Evolutionary conservation across 2,888 invertebrate genomes (phyloP).

Genomic region (Mechanitis messenoides): DNA sequence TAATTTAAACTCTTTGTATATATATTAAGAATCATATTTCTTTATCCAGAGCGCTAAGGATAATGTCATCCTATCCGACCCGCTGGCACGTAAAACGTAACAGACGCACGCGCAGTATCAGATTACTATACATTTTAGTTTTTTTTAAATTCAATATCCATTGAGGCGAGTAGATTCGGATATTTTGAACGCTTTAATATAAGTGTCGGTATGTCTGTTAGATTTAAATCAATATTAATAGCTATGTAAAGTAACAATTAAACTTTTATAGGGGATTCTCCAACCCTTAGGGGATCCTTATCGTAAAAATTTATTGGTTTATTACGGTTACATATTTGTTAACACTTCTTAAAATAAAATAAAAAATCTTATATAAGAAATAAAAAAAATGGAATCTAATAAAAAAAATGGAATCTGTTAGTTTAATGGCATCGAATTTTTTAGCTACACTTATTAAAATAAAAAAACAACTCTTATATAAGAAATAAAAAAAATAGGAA

Average conservation of each 20-base stretch:
- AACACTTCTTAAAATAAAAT: not conserved
- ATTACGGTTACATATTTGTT: conserved; percentile 16
- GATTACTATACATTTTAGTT: conserved; percentile 50
- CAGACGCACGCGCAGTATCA: conserved; percentile 66
- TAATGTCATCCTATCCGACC: conserved; percentile 65
- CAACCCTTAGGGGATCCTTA: conserved; percentile 12
- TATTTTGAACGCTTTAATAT: conserved; percentile 13
- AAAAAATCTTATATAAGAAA: conserved; percentile 1
- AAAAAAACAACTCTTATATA: too few relatives aligned
- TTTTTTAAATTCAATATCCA: conserved; percentile 40
- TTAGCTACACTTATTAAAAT: too few relatives aligned
- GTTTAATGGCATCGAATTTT: too few relatives aligned
- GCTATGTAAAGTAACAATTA: conserved; percentile 15
- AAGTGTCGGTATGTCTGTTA: conserved; percentile 19
- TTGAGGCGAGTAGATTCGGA: conserved; percentile 30
- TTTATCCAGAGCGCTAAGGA: conserved; percentile 35
- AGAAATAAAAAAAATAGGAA: too few relatives aligned
- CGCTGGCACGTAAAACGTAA: conserved; percentile 64
- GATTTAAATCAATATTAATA: conserved; percentile 16
- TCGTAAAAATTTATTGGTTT: conserved; percentile 23
- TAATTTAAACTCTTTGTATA: conserved; percentile 35
- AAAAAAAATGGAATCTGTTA: too few relatives aligned
- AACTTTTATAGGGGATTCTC: conserved; percentile 19
- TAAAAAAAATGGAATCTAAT: too few relatives aligned
- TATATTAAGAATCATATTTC: conserved; percentile 31